phyloP scores from a whole-genome alignment of 2,797 vertebrate species.

The Chiroxiphia lanceolata region DNA sequence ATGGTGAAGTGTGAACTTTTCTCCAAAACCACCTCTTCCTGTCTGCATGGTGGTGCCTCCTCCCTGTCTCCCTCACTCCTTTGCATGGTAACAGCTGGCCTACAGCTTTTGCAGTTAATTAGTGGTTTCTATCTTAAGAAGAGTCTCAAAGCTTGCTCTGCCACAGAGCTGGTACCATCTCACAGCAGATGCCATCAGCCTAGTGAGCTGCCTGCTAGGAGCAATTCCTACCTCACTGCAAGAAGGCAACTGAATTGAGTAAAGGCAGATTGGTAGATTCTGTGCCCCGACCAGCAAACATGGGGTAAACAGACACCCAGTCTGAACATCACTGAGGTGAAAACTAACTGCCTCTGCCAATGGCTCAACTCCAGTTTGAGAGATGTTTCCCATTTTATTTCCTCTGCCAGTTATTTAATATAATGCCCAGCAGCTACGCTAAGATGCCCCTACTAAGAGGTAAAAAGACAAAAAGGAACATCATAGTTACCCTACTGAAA shows the following conservation, averaged over 20 bases:
- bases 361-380: not conserved
- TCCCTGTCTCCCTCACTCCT: not conserved
- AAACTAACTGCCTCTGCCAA: slow-evolving; percentile 12
- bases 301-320: not conserved
- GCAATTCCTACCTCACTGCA: slow-evolving; percentile 34
- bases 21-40: not conserved
- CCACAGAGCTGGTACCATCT: not conserved
- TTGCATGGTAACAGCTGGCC: not conserved
- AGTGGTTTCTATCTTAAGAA: not conserved
- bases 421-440: slow-evolving; percentile 4
- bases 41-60: not conserved
- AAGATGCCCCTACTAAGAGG: slow-evolving; percentile 22
- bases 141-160: not conserved
- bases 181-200: not conserved
- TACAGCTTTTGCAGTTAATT: not conserved
- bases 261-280: slow-evolving; percentile 56
- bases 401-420: not conserved
- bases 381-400: not conserved
- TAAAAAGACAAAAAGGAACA: slow-evolving; percentile 43
- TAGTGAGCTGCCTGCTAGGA: not conserved
- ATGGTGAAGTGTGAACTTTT: not conserved
- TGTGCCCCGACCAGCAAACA: not conserved
- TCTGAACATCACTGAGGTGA: slow-evolving; percentile 1
- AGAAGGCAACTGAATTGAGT: slow-evolving; percentile 55
- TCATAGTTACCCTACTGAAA: not conserved